Evolutionary conservation across 2,113 vertebrate genomes (phyloP), one percentile per base, ranked within the genome.

Genomic region (Aplodontia rufa): DNA sequence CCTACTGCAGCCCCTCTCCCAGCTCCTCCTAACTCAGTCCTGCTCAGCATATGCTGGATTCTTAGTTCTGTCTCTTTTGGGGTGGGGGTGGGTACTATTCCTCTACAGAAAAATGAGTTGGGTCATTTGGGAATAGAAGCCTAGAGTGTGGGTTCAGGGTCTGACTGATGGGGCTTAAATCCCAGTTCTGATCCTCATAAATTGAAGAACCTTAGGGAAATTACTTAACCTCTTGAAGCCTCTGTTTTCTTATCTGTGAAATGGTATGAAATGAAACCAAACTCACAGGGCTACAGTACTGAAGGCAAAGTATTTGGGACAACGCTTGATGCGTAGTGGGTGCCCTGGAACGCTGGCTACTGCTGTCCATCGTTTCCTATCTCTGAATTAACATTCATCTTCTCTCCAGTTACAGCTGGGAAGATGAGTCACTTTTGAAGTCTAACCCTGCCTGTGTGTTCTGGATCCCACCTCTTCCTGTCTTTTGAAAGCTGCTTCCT

Each of bases 191-290:
- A 35, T 60, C n/a, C 17, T 60, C 68, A 14, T 14, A 85, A 68
- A 3, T 49, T 92, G 69, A 90, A 45, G 95, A 90, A 66, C 47
- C 11, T 85, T 58, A 84, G 58, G 51, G 75, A 45, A 66, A 75
- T 55, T 53, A 90, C 22, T 60, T 45, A 53, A 53, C 35, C 13
- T 83, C 47, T 58, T 71, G 12, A 82, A 95, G 40, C 10, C 78
- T 95, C 74, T 90, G 40, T 79, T 91, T 88, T 91, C 66, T 88
- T 66, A 72, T 49, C 42, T 91, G 69, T 89, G 82, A 96, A 91
- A 79, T 51, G 20, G 91, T 32, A 69, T 69, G 24, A 55, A 81
- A 87, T 76, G 35, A 83, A 95, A 51, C 37, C 40, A 40, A 68
- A 69, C 32, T 55, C 35, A 37, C 17, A 53, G 37, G 53, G n/a